Base-by-base conservation (phyloP, 2,113 vertebrate genomes). In the Petaurus breviceps region DNA sequence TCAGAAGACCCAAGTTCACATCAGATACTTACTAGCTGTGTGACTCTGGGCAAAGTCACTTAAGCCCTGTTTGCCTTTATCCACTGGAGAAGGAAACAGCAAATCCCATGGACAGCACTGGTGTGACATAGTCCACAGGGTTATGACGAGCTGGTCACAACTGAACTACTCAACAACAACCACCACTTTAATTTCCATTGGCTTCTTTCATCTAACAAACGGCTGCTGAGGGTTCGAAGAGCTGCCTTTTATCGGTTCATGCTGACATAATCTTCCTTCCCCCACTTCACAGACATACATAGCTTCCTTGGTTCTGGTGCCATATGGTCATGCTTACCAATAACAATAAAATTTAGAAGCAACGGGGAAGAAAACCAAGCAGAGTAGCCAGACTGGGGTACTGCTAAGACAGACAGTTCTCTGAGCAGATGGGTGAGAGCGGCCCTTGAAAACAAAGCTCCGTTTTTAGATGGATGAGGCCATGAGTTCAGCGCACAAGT, bases 301-400 rank as follows among this genome's bases (percentile, higher is more conserved):
- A 92, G 55, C 51, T 31, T 8, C 68, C 84, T 61, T 53, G 55
- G 93, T 97, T 95, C 93, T 68, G 92, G 92, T 14, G 93, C 68
- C 93, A 96, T 55, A 92, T 92, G 97, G 47, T 89, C 97, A 91
- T 55, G 96, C 54, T 96, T 92, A 91, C 94, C 92, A 91, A 55
- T 93, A 90, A 97, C 12, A 97, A 9, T 89, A 93, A 90, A 94
- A 96, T 94, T 92, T 90, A 91, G 95, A 94, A 93, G 24, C 68
- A 91, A 43, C 51, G 90, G 0, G 8, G 95, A 61, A 97, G 93
- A 95, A 92, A 95, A 91, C 90, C 77, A 95, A 89, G 51, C 31
- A 23, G 92, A 90, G 89, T 93, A 96, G 94, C 77, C 95, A 77
- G 68, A 61, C 90, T 90, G 96, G 93, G 25, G 51, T 5, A 14